Percentiles rank a stretch among this genome's conserved stretches.
Conservation (phyloP, 2,113 vertebrate species). For the Anguilla rostrata region DNA sequence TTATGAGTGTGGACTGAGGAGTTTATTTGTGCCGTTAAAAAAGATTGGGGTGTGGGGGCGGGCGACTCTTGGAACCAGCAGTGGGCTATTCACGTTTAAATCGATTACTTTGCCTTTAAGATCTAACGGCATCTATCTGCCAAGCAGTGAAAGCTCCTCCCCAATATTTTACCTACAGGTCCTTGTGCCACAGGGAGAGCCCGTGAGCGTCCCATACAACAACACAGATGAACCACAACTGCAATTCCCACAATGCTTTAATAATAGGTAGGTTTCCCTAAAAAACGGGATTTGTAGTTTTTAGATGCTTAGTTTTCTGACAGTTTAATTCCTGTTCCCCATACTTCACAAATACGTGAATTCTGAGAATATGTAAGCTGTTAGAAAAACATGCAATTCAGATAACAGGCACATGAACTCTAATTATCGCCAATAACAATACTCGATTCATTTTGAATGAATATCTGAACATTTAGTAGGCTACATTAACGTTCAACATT, state of each 20-base stretch:
- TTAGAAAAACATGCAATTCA: neutral
- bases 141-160: conserved; percentile 50
- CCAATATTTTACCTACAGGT: conserved; percentile 52
- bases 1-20: neutral
- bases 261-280: conserved; percentile 28
- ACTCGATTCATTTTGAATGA: too few species aligned
- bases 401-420: neutral
- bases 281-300: conserved; percentile 54
- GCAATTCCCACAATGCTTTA: conserved; percentile 59
- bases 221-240: conserved; percentile 37
- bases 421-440: too few species aligned
- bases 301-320: conserved; percentile 9
- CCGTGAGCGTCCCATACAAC: conserved; percentile 47
- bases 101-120: conserved; percentile 62
- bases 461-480: too few species aligned
- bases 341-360: neutral
- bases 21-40: conserved; percentile 12
- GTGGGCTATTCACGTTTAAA: conserved; percentile 47
- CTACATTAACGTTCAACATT: too few species aligned
- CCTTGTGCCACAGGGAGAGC: conserved; percentile 49
- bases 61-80: conserved; percentile 30
- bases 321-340: neutral
- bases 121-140: conserved; percentile 53
- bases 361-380: neutral
- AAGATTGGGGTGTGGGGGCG: neutral